Base-by-base conservation (phyloP, 2,888 invertebrate genomes). In the Tenthredo scrophulariae region DNA sequence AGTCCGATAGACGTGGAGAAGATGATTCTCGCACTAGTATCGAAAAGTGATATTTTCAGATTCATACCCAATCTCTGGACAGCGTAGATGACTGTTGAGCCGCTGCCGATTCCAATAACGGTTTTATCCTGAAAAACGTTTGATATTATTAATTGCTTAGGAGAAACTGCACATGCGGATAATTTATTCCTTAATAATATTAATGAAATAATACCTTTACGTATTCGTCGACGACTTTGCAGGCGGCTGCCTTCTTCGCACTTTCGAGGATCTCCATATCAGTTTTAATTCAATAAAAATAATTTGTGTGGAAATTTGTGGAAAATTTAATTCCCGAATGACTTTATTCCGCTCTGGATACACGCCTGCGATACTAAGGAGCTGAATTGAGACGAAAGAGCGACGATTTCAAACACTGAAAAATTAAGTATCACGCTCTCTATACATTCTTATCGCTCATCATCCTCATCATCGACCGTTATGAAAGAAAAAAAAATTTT, bases 41-140 rank as follows among this genome's bases (percentile, higher is more conserved):
- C 6, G 7, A 37, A 37, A 37, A 37, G 1, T 43, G 10, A 0
- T 43, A 43, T 43, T 54, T 6, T 58, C 18, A 6, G 5, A 15
- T 72, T 65, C 91, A 93, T 93, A 95, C 96, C 96, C 87, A 99
- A 94, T 89, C 98, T 95, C 90, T 98, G 96, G 0, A 98, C 97
- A n/a, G 98, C 98, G 93, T 97, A 98, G 9, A 98, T 96, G 50
- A 99, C 96, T 0, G 99, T 99, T 7, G 98, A 98, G 22, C 99
- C 99, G 93, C 98, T 98, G 77, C 99, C 99, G 86, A 99, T 97
- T 3, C 99, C 99, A 82, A 99, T 94, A 43, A 97, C 95, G 88
- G 96, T 95, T 86, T 97, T 95, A 90, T 96, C 94, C 95, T 95
- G 88, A 4, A 90, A 91, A 86, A 84, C 82, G 84, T 84, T 84